phyloP scores from a whole-genome alignment of 2,113 vertebrate species.

The Petrocephalus microphthalmus region DNA sequence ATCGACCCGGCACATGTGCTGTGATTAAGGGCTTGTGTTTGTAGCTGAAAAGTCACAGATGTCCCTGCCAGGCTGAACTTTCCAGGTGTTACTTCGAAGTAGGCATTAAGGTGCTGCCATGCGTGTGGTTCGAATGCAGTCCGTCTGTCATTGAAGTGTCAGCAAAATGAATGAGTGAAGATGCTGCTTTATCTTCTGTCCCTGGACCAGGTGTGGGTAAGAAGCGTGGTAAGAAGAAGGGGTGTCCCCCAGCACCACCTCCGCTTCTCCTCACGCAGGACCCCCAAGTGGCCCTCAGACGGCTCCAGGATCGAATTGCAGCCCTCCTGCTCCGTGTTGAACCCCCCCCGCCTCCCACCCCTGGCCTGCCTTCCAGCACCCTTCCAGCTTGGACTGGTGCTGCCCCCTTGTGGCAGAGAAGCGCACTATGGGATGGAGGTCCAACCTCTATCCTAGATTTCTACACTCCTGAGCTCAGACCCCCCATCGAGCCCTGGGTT shows the following conservation, averaged over 20 bases:
- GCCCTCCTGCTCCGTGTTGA: conserved; percentile 62
- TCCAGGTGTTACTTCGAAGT: neutral
- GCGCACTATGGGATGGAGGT: conserved; percentile 53
- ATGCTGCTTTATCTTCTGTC: neutral
- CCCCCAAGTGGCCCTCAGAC: conserved; percentile 45
- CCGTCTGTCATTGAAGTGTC: neutral
- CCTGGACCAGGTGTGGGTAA: conserved; percentile 54
- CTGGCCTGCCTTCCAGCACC: conserved; percentile 60
- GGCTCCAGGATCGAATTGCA: conserved; percentile 70
- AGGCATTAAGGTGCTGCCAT: neutral
- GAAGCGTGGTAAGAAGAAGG: conserved; percentile 57
- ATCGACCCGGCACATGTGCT: neutral
- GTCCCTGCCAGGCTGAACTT: neutral
- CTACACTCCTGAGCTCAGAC: conserved; percentile 61
- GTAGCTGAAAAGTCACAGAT: neutral
- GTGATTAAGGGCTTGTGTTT: neutral
- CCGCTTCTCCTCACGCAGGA: conserved; percentile 76
- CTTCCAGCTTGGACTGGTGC: conserved; percentile 49
- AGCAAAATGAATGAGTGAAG: neutral
- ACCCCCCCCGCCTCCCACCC: conserved; percentile 59
- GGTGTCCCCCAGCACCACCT: conserved; percentile 37
- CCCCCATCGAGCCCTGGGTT: conserved; percentile 54
- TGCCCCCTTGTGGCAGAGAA: conserved; percentile 74
- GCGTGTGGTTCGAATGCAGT: neutral
- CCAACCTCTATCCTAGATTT: conserved; percentile 48